phyloP scores from a whole-genome alignment of 2,797 vertebrate genomes.

The Diplodus sargus region DNA sequence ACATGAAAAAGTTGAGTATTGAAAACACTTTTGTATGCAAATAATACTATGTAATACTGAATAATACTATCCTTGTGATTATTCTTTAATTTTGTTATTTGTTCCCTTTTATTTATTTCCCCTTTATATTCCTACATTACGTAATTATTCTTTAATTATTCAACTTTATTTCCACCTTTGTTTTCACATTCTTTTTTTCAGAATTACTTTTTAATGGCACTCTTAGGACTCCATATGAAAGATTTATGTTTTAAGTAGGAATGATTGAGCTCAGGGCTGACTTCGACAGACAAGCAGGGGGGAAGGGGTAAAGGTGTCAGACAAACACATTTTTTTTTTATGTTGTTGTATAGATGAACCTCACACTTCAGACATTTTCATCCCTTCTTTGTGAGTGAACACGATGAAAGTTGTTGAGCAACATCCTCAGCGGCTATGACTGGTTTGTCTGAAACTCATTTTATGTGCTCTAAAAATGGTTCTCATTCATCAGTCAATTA shows the following conservation, averaged over 20 bases:
- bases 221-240: neutral
- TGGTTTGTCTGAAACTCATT: slow-evolving; percentile 23
- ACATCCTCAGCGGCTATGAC: neutral
- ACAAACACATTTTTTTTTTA: neutral
- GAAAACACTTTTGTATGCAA: too few relatives aligned
- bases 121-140: too few relatives aligned
- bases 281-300: neutral
- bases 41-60: too few relatives aligned
- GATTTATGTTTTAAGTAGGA: neutral
- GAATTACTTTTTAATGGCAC: too few relatives aligned
- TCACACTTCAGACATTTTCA: neutral
- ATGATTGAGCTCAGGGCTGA: neutral
- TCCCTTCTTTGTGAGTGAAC: neutral
- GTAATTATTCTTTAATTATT: too few relatives aligned
- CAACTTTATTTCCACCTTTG: too few relatives aligned
- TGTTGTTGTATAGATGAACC: neutral
- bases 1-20: too few relatives aligned
- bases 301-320: neutral
- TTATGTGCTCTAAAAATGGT: slow-evolving; percentile 11
- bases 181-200: too few relatives aligned
- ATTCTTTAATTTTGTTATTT: too few relatives aligned
- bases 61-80: too few relatives aligned
- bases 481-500: slow-evolving; percentile 30
- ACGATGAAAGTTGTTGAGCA: neutral
- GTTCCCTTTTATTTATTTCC: too few relatives aligned